Conservation (phyloP, 2,113 vertebrate species). For the Scomber japonicus region DNA sequence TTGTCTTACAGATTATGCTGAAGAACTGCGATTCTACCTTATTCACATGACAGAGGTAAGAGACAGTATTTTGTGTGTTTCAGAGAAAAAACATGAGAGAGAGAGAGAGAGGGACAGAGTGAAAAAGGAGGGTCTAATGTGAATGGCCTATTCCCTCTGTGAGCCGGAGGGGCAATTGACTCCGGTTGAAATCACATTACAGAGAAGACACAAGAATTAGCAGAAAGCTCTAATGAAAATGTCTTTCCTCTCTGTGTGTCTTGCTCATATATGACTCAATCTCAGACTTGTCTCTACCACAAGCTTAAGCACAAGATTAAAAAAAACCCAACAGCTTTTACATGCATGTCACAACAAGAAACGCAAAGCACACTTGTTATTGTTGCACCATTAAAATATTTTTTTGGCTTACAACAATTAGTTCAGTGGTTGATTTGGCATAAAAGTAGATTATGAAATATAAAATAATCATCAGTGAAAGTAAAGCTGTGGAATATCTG, state of each 20-base stretch:
- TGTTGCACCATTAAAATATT: background rate
- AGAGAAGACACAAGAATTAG: conserved; percentile 64
- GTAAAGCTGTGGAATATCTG: background rate
- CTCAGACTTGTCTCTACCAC: conserved; percentile 19
- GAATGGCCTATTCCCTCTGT: conserved; percentile 41
- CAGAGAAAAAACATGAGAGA: background rate
- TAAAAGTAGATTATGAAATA: background rate
- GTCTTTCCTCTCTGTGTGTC: conserved; percentile 47
- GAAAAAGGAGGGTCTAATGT: conserved; percentile 40
- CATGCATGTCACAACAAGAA: background rate
- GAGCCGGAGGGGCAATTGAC: conserved; percentile 67
- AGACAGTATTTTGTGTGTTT: conserved; percentile 15
- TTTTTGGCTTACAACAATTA: no score
- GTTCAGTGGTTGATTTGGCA: background rate
- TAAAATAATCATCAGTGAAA: background rate
- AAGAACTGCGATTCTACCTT: conserved; percentile 84
- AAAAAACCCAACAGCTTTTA: background rate
- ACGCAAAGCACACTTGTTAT: background rate
- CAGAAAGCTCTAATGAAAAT: conserved; percentile 72
- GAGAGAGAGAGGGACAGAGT: background rate
- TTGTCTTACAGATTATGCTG: conserved; percentile 79
- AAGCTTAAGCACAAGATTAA: background rate
- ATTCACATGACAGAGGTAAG: conserved; percentile 87
- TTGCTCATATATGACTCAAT: conserved; percentile 25
- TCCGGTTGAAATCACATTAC: conserved; percentile 75